phyloP scores from a whole-genome alignment of 2,888 invertebrate species.

The Phymatocera aterrima region DNA sequence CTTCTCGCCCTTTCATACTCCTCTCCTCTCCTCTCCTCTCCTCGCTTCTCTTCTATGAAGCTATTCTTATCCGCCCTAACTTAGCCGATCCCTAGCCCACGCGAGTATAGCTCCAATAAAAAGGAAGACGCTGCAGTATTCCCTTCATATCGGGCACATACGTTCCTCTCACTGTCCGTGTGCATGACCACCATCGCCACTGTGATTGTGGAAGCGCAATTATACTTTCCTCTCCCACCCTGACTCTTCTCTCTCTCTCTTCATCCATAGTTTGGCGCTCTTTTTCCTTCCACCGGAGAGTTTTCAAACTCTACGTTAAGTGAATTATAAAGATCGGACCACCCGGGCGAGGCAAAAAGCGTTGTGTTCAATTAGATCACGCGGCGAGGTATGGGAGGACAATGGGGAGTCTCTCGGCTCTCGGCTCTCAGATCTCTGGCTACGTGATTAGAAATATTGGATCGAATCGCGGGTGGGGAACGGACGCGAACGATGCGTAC shows the following conservation, averaged over 20 bases:
- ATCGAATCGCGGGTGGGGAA: too few relatives aligned
- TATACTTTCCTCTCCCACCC: background rate
- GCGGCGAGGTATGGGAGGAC: background rate
- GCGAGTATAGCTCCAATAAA: too few relatives aligned
- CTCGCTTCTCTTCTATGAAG: too few relatives aligned
- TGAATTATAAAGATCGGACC: constrained; percentile 35
- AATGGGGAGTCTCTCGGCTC: too few relatives aligned
- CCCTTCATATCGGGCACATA: background rate
- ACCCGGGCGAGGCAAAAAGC: constrained; percentile 11
- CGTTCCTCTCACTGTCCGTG: background rate
- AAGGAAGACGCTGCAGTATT: too few relatives aligned
- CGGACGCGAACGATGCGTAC: too few relatives aligned
- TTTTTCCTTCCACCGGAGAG: background rate
- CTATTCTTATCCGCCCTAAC: background rate
- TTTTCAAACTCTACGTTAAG: constrained; percentile 12
- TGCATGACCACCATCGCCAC: too few relatives aligned
- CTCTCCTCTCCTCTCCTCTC: background rate
- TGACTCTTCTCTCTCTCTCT: background rate
- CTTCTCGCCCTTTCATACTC: constrained; percentile 22
- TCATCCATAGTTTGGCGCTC: background rate
- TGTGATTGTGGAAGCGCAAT: background rate
- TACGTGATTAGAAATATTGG: constrained; percentile 33
- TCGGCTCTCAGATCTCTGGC: too few relatives aligned
- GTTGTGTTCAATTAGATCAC: constrained; percentile 24
- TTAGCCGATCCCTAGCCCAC: background rate